Base-by-base conservation (phyloP, 2,113 vertebrate species). In the Melanerpes aurifrons region DNA sequence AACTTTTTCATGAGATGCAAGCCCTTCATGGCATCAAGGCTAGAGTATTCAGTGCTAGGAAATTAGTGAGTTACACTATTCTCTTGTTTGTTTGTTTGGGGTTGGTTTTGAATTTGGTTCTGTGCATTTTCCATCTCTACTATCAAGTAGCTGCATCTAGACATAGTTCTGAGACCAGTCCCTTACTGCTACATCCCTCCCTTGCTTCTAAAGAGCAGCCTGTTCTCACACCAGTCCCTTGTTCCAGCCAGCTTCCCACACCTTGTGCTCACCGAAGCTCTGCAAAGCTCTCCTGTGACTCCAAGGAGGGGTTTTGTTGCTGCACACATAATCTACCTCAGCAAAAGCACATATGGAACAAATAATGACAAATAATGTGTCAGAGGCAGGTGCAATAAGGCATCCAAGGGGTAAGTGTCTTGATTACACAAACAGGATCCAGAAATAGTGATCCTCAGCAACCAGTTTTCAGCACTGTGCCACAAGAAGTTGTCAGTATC, bases 161-260 rank as follows among this genome's bases (percentile, higher is more conserved):
- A 53, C 1, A 1, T 31, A 26, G 16, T 67, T 95, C 69, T 63
- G 63, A 84, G 63, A 61, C 10, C 16, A 32, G 43, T 48, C 59
- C 15, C 45, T 35, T 20, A 20, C 35, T 11, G 48, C 59, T 57
- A 59, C 6, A 7, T 59, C 56, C 47, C 53, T 73, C 50, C n/a
- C n/a, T 77, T 82, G 7, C 45, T 84, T 66, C 71, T 37, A 7
- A 72, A 86, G 19, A 58, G 22, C 40, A 47, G 85, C 45, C 75
- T 3, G 4, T 40, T 92, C 73, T 71, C 77, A 31, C 26, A 57
- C 7, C 35, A 47, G 43, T 20, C 82, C 40, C 5, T 66, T 2
- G 1, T 50, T 17, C 26, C 2, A 0, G 13, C 61, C 0, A 0
- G 37, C 26, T 32, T 82, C 37, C 29, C 3, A 12, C 12, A 62